Conservation (phyloP, 2,797 vertebrate genomes). For the Sebastolobus alascanus region DNA sequence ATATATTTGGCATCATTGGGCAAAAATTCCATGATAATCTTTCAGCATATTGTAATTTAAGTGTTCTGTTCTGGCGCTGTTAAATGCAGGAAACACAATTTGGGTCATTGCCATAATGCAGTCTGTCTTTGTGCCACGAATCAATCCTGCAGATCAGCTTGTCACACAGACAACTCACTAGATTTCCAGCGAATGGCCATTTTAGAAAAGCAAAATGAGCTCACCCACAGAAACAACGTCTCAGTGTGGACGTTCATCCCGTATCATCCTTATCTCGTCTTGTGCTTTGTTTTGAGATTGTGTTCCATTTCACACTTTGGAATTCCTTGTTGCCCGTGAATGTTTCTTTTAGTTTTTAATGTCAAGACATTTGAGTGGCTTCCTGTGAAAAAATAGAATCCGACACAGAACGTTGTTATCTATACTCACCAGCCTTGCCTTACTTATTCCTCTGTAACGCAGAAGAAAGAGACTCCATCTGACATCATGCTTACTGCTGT, state of each 20-base stretch:
- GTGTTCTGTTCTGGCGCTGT: not conserved
- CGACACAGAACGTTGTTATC: constrained; percentile 23
- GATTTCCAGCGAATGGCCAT: not conserved
- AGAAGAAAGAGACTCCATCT: constrained; percentile 7
- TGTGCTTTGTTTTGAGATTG: constrained; percentile 12
- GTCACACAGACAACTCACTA: not conserved
- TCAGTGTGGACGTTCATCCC: not conserved
- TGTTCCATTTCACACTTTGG: not conserved
- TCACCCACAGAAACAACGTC: not conserved
- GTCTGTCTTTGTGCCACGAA: not conserved
- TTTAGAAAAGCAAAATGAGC: not conserved
- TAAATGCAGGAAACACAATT: not conserved
- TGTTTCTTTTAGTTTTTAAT: constrained; percentile 10
- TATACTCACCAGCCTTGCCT: not conserved
- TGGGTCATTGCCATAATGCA: not conserved
- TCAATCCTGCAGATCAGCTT: not conserved
- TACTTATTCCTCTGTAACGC: not conserved
- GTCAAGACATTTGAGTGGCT: constrained; percentile 8
- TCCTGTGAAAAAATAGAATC: constrained; percentile 15
- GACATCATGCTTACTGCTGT: constrained; percentile 5
- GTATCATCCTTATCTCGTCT: not conserved
- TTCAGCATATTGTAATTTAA: too few relatives aligned
- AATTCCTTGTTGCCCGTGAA: not conserved
- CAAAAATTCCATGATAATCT: too few relatives aligned
- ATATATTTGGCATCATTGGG: too few relatives aligned